Evolutionary conservation across 2,888 invertebrate species (phyloP).

Genomic region (Pseudococcus longispinus): DNA sequence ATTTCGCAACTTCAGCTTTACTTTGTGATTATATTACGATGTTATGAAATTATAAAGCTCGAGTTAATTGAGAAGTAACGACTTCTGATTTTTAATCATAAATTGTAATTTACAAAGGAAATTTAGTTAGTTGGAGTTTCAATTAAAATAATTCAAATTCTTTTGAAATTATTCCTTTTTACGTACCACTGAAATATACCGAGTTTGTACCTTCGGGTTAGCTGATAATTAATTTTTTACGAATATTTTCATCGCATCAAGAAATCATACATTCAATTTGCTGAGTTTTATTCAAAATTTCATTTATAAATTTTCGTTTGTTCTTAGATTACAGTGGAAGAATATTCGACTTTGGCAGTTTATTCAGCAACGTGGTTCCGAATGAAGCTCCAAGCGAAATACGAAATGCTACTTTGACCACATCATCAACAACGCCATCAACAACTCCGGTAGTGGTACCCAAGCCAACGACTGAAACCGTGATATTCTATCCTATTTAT

Average conservation of each 20-base stretch:
- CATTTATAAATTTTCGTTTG: neutral
- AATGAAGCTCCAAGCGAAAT: neutral
- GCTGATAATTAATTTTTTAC: too few relatives aligned
- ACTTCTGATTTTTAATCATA: constrained; percentile 5
- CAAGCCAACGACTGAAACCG: neutral
- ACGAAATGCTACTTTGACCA: neutral
- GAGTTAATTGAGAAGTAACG: neutral
- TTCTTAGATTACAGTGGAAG: neutral
- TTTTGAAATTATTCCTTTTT: neutral
- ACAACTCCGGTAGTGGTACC: neutral
- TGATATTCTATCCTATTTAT: neutral
- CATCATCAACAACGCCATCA: neutral
- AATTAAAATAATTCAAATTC: neutral
- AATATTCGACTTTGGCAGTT: neutral
- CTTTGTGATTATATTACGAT: constrained; percentile 1
- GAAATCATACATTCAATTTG: too few relatives aligned
- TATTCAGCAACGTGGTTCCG: neutral
- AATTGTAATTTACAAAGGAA: neutral
- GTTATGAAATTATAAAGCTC: neutral
- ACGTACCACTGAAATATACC: too few relatives aligned
- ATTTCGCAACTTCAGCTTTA: neutral
- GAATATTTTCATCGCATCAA: too few relatives aligned
- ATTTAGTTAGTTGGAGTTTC: neutral
- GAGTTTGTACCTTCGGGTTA: neutral
- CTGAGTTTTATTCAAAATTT: neutral